Base-by-base conservation (phyloP, 2,888 invertebrate genomes). In the Blastobasis adustella region DNA sequence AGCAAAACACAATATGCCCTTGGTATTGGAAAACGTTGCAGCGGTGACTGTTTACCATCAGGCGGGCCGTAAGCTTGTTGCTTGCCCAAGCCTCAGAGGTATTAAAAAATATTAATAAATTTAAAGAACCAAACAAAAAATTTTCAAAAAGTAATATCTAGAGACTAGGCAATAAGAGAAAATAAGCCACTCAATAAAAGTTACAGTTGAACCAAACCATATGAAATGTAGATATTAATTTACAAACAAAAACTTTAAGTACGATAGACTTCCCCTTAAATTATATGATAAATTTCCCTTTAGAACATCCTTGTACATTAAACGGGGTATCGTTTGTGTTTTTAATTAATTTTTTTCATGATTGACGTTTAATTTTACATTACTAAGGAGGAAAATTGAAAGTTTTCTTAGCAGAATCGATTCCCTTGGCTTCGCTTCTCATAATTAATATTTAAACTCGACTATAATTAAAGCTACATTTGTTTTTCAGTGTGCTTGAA, bases 321-420 rank as follows among this genome's bases (percentile, higher is more conserved):
- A 54, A 54, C 37, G 37, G 40, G n/a, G n/a, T 38, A 53, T 37
- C 37, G 40, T 23, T 41, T 39, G 1, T 45, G 23, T 49, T 54
- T n/a, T 51, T 49, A 54, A 51, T 54, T 51, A 54, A 46, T 41
- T 46, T 50, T 39, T 41, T 47, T 47, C 44, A 46, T 54, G 51
- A 51, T 44, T 54, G 54, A 54, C 51, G 51, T 54, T 49, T 45
- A 46, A 54, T 46, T 47, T 39, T 5, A 43, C 36, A 8, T 10
- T 43, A 10, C 41, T 42, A 39, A 37, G 38, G 43, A 41, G 40
- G 45, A 10, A 45, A 47, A 47, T 7, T 49, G 7, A 10, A 45
- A 46, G 7, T 10, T 10, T 23, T 23, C 10, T n/a, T 42, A 10
- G 8, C 42, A 5, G 42, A 42, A 9, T 9, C 10, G 5, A 42